These are phyloP conservation scores for Apamea crenata DNA, from an alignment of 2,888 invertebrate genomes.

Conservation along the genomic window DNA sequence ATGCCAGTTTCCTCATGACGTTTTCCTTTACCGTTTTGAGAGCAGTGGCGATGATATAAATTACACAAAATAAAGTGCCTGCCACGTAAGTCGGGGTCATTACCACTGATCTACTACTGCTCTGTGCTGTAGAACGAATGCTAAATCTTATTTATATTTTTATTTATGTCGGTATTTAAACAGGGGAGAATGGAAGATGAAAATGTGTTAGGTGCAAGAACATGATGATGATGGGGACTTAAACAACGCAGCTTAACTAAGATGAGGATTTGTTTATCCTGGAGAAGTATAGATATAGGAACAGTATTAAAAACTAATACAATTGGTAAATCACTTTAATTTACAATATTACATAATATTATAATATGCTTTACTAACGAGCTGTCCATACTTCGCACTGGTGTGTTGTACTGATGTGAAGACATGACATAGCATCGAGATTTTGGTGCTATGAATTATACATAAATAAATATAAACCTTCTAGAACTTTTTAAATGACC, in stretches of 20 bases:
- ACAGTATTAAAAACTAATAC: neutral
- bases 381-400: neutral
- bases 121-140: too few species aligned
- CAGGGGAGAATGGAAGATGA: too few species aligned
- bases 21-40: too few species aligned
- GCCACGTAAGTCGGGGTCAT: too few species aligned
- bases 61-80: too few species aligned
- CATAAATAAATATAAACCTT: neutral
- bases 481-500: too few species aligned
- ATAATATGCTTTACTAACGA: neutral
- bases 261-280: neutral
- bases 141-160: too few species aligned
- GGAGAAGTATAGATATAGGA: neutral
- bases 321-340: conserved; percentile 22
- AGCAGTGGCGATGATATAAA: too few species aligned
- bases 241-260: neutral
- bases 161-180: neutral
- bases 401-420: neutral
- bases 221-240: too few species aligned
- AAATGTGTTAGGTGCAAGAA: neutral
- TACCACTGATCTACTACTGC: too few species aligned
- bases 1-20: too few species aligned
- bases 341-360: conserved; percentile 11
- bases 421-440: neutral
- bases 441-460: neutral